A percentile compares a stretch with the other conserved stretches of the same genome.
Evolutionary conservation across 2,888 invertebrate genomes (phyloP).

Genomic region (Fragum whitleyi): DNA sequence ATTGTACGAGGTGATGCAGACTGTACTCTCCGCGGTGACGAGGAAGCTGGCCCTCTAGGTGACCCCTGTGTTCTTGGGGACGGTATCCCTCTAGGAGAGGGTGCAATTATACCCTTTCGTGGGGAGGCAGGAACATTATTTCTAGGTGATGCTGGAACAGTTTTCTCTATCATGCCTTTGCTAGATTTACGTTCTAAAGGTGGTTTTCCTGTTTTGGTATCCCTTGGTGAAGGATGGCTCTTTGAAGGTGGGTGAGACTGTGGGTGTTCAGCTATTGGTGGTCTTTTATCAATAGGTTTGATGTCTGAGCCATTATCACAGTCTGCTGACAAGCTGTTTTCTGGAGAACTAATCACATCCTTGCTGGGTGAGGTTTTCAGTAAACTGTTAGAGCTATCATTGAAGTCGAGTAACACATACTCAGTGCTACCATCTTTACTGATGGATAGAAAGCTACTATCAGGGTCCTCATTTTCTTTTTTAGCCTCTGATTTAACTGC

Average conservation of each 20-base stretch:
- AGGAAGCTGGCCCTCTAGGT: slow-evolving; percentile 34
- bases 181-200: slow-evolving; percentile 51
- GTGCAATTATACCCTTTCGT: slow-evolving; percentile 42
- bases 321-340: background rate
- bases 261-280: slow-evolving; percentile 11
- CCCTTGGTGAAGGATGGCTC: slow-evolving; percentile 10
- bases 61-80: slow-evolving; percentile 50
- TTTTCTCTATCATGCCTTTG: slow-evolving; percentile 27
- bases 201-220: slow-evolving; percentile 32
- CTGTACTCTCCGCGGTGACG: slow-evolving; percentile 16
- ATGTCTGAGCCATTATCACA: background rate
- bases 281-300: slow-evolving; percentile 12
- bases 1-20: slow-evolving; percentile 24
- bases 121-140: slow-evolving; percentile 42
- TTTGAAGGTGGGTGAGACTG: background rate
- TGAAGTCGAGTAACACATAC: slow-evolving; percentile 56
- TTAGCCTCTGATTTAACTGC: background rate
- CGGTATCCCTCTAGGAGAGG: slow-evolving; percentile 51
- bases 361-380: slow-evolving; percentile 35
- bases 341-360: slow-evolving; percentile 9
- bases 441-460: slow-evolving; percentile 55
- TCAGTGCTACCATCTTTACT: slow-evolving; percentile 59
- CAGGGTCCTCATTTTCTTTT: slow-evolving; percentile 40
- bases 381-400: slow-evolving; percentile 16
- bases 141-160: slow-evolving; percentile 44